Base-by-base conservation (phyloP, 2,113 vertebrate genomes). In the Oncorhynchus keta region DNA sequence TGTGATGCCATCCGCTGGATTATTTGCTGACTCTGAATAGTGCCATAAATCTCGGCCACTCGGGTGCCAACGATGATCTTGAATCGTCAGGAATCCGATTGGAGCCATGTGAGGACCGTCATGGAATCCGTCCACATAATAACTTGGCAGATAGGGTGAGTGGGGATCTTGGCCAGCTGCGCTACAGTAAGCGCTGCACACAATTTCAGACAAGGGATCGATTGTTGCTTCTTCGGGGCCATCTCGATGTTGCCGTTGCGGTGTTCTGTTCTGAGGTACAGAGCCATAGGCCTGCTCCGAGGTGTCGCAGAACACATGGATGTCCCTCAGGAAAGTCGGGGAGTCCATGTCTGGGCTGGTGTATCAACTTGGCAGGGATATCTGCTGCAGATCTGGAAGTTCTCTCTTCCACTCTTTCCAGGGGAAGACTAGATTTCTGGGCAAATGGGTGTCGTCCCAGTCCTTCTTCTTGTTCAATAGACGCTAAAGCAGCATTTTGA, bases 381-480 rank as follows among this genome's bases (percentile, higher is more conserved):
- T 35, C 6, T 7, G 6, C 6, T 35, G 35, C 35, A 35, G 35
- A 35, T 35, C 6, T 35, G 35, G 35, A 35, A 35, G 35, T 35
- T 35, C 35, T 35, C 35, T 35, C 35, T 35, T 8, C 35, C 1
- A 9, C 7, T 39, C 35, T 39, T 39, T 39, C 35, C 35, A 39
- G 7, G 20, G 24, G 5, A 14, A 67, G 5, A 69, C 16, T 18
- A 59, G 48, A 9, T 28, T 9, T 11, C 28, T 22, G 8, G 62
- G 62, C 22, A 65, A 11, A 3, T n/a, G 11, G 11, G 59, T 22
- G 69, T 72, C 24, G 8, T 77, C 70, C 68, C 76, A 72, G 30
- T 67, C 70, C 55, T 18, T 13, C 24, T 66, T 30, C n/a, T 65
- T 73, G 1, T 57, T 28, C 70, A 61, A 78, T 22, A 73, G 30